phyloP scores from a whole-genome alignment of 2,888 invertebrate genomes.

The Reticulitermes lucifugus region DNA sequence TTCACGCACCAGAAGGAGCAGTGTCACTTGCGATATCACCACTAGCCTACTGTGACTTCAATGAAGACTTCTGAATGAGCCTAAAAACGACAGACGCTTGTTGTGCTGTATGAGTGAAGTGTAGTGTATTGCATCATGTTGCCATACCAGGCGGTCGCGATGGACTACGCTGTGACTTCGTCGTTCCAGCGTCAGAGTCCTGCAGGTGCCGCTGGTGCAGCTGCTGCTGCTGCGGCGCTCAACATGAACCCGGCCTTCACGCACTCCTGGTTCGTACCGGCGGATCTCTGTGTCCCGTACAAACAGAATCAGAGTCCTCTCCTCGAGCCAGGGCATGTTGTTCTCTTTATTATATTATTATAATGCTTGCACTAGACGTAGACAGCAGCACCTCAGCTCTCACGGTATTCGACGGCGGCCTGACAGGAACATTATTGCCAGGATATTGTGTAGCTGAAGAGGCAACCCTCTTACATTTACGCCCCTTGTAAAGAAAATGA shows the following conservation, averaged over 20 bases:
- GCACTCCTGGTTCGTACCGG: conserved; percentile 88
- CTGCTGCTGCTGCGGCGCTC: conserved; percentile 65
- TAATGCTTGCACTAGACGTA: conserved; percentile 1
- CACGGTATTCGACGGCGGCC: not conserved
- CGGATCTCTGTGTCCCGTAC: conserved; percentile 92
- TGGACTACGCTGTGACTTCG: conserved; percentile 69
- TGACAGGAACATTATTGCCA: too few relatives aligned
- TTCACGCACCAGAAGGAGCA: too few relatives aligned
- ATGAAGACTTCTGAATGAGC: too few relatives aligned
- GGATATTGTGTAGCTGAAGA: too few relatives aligned
- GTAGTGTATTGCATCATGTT: conserved; percentile 56
- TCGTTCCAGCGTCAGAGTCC: conserved; percentile 67
- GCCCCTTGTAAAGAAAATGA: too few relatives aligned
- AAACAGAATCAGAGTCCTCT: conserved; percentile 80
- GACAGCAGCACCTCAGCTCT: not conserved
- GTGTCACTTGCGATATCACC: too few relatives aligned
- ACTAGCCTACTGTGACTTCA: too few relatives aligned
- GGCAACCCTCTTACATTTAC: too few relatives aligned
- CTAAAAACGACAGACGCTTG: too few relatives aligned
- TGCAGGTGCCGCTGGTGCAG: conserved; percentile 70
- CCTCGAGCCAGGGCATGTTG: conserved; percentile 92
- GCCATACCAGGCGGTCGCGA: conserved; percentile 72
- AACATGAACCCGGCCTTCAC: conserved; percentile 76
- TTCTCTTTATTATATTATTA: conserved; percentile 36
- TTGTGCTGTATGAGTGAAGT: not conserved